Base-by-base conservation (phyloP, 2,113 vertebrate genomes). In the Felis catus region DNA sequence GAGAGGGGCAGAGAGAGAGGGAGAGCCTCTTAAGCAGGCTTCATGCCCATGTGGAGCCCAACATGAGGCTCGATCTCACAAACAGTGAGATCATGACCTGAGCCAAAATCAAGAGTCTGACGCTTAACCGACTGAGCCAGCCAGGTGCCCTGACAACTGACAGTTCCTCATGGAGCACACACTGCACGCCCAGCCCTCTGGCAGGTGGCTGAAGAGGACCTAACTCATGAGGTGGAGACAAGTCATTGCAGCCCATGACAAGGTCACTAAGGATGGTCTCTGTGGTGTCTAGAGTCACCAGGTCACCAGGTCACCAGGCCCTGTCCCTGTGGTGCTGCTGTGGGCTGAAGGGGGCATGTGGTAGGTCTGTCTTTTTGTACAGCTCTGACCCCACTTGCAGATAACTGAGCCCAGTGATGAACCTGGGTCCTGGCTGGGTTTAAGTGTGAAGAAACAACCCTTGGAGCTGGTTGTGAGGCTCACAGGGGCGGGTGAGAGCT, bases 211-310 rank as follows among this genome's bases (percentile, higher is more conserved):
- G 85, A 68, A 61, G 51, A 39, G 16, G 73, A 45, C 53, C 15
- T 61, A 16, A 2, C 31, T 48, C 31, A 3, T 2, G 16, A 45
- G 31, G 16, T 36, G 4, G 13, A 33, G 15, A n/a, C 29, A 11
- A 48, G 31, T 18, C 0, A 1, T 15, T 9, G 8, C 1, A 25
- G 16, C 5, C 51, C 5, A 8, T 8, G 51, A 29, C 1, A 76
- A 48, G 74, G 23, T 31, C 41, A 4, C 41, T 31, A 41, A 76
- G 74, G 41, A 18, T 76, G 27, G 74, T 76, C 41, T 76, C 41
- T 4, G 25, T 31, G 27, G 27, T 27, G 14, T 76, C 14, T 48
- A 27, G 41, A 76, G 74, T 76, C 14, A 14, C 73, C 13, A 76
- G 41, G 74, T 76, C 14, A 15, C 73, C 25, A 76, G 41, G 39